Evolutionary conservation across 2,797 vertebrate genomes (phyloP).

Genomic region (Sardinella longiceps): DNA sequence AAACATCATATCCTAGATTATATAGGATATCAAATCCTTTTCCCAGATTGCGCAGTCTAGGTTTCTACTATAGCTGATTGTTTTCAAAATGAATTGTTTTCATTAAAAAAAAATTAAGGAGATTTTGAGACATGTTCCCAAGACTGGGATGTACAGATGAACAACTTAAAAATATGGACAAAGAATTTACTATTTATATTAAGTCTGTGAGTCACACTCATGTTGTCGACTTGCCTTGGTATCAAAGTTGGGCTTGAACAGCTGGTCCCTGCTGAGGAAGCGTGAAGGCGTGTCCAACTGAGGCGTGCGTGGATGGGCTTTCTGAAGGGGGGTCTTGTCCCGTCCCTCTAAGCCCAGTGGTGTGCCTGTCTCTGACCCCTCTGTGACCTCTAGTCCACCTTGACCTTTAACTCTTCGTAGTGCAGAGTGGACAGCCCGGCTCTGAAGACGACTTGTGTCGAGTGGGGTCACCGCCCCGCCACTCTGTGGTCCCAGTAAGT

Average conservation of each 20-base stretch:
- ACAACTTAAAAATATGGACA: not conserved
- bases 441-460: slow-evolving; percentile 88
- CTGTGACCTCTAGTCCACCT: not conserved
- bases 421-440: slow-evolving; percentile 85
- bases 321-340: slow-evolving; percentile 44
- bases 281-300: slow-evolving; percentile 94
- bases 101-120: too few species aligned
- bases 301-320: slow-evolving; percentile 76
- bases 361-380: not conserved
- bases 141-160: too few species aligned
- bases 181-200: not conserved
- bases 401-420: slow-evolving; percentile 71
- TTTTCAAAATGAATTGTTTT: too few species aligned
- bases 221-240: slow-evolving; percentile 75
- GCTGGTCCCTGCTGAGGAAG: slow-evolving; percentile 90
- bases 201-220: not conserved
- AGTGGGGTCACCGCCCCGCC: slow-evolving; percentile 84
- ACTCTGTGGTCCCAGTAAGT: slow-evolving; percentile 69
- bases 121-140: too few species aligned
- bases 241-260: slow-evolving; percentile 92
- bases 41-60: too few species aligned
- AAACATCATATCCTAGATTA: too few species aligned
- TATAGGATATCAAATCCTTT: too few species aligned
- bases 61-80: too few species aligned
- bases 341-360: slow-evolving; percentile 51